Conservation (phyloP, 2,113 vertebrate species). For the Callipepla californica region DNA sequence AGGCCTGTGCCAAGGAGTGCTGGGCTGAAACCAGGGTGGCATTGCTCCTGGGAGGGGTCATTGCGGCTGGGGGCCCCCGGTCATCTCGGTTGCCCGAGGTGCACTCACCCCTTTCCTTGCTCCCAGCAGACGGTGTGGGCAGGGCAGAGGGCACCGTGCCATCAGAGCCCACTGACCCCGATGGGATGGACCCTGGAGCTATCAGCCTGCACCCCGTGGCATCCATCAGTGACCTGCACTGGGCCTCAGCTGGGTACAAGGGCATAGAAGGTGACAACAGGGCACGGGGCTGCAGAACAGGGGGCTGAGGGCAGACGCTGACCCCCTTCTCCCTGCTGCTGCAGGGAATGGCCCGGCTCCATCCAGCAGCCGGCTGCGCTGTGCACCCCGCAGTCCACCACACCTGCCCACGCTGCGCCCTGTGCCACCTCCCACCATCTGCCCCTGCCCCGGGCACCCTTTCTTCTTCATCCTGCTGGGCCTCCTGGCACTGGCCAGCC, state of each 20-base stretch:
- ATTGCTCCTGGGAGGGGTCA: rapidly evolving
- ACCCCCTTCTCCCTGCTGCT: background rate
- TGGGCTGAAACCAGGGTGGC: rapidly evolving
- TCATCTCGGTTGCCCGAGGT: rapidly evolving
- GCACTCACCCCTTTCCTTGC: rapidly evolving
- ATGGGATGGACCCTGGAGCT: conserved; percentile 67
- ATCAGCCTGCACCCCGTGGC: conserved; percentile 88
- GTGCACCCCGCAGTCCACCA: background rate
- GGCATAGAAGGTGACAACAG: conserved; percentile 20
- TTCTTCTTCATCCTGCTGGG: conserved; percentile 78
- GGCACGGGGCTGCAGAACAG: background rate
- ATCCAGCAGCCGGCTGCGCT: background rate
- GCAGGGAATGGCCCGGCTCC: conserved; percentile 5
- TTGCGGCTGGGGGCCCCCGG: background rate
- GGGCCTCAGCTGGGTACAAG: conserved; percentile 69
- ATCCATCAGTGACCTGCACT: conserved; percentile 93
- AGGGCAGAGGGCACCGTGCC: background rate
- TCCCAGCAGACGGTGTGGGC: conserved; percentile 46
- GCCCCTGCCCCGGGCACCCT: conserved; percentile 69
- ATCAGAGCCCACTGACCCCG: background rate
- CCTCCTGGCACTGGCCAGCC: conserved; percentile 80
- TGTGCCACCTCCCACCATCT: background rate
- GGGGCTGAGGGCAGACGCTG: background rate
- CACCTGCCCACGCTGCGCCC: conserved; percentile 60
- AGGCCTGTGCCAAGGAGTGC: background rate